Percentiles rank a stretch among this genome's conserved stretches.
These are phyloP conservation scores for Dryococelus australis DNA, from an alignment of 2,888 invertebrate genomes.

Conservation along the genomic window DNA sequence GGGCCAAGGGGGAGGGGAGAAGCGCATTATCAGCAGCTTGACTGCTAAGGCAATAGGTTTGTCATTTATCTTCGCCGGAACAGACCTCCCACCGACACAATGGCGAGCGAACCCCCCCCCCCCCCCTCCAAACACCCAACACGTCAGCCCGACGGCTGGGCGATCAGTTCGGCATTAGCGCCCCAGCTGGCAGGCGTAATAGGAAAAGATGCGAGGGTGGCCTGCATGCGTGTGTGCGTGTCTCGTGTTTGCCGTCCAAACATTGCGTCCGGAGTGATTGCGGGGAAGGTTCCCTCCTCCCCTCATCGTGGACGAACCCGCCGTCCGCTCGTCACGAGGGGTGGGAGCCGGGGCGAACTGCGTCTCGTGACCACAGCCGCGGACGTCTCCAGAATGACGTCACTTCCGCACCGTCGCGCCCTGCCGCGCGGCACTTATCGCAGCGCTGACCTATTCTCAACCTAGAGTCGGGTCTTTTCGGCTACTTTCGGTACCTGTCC, in stretches of 20 bases:
- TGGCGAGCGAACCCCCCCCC: slow-evolving; percentile 4
- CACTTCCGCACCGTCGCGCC: too few relatives aligned
- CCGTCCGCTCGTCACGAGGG: background rate
- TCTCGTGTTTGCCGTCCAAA: slow-evolving; percentile 16
- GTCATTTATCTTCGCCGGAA: slow-evolving; percentile 41
- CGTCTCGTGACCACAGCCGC: background rate
- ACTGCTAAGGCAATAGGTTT: slow-evolving; percentile 41
- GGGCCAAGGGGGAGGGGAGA: background rate
- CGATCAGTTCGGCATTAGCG: slow-evolving; percentile 37
- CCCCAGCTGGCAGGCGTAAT: slow-evolving; percentile 38
- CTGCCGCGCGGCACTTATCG: background rate
- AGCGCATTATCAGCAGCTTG: slow-evolving; percentile 8
- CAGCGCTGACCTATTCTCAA: too few relatives aligned
- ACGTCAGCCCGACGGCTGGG: background rate
- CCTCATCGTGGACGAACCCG: background rate
- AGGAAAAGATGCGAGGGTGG: slow-evolving; percentile 31
- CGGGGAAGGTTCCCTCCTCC: background rate
- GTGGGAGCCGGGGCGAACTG: background rate
- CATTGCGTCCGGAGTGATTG: slow-evolving; percentile 16
- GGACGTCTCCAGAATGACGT: background rate
- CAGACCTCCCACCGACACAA: slow-evolving; percentile 35
- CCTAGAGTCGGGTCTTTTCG: too few relatives aligned
- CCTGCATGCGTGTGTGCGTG: background rate
- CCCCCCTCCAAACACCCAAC: background rate
- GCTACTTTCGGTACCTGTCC: too few relatives aligned